Conservation (phyloP, 2,888 invertebrate species). For the Orchesellides sinensis region DNA sequence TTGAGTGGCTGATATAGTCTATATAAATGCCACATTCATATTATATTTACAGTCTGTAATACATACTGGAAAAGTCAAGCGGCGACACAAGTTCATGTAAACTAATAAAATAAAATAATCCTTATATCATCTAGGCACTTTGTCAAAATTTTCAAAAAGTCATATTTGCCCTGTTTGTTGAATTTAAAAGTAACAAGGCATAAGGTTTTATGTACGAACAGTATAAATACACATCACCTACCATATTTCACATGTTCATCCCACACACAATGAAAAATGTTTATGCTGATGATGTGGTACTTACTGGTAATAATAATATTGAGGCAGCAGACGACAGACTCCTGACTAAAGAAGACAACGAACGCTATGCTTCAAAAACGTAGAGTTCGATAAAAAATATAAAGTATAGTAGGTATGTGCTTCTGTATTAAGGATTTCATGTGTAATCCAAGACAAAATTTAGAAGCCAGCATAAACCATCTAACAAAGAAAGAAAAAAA, state of each 20-base stretch:
- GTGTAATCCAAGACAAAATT: constrained; percentile 9
- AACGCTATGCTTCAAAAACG: no score
- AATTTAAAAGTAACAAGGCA: no score
- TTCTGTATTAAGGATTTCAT: not conserved
- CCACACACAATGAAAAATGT: constrained; percentile 32
- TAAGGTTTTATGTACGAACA: no score
- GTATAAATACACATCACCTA: no score
- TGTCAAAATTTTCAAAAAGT: no score
- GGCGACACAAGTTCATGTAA: constrained; percentile 51
- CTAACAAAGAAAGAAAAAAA: not conserved
- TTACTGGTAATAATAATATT: constrained; percentile 11
- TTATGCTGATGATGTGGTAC: constrained; percentile 21
- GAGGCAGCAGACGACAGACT: constrained; percentile 4
- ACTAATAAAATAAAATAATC: constrained; percentile 17
- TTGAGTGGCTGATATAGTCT: not conserved
- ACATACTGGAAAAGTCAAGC: not conserved
- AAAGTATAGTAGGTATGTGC: no score
- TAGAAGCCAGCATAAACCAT: no score
- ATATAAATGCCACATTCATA: not conserved
- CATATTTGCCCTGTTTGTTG: no score
- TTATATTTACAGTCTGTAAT: not conserved
- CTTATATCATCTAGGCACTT: constrained; percentile 47
- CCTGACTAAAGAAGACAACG: not conserved
- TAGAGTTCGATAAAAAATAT: no score
- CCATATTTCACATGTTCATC: constrained; percentile 40